These are phyloP conservation scores for Pluvialis apricaria DNA, from an alignment of 2,113 vertebrate genomes.

Conservation along the genomic window DNA sequence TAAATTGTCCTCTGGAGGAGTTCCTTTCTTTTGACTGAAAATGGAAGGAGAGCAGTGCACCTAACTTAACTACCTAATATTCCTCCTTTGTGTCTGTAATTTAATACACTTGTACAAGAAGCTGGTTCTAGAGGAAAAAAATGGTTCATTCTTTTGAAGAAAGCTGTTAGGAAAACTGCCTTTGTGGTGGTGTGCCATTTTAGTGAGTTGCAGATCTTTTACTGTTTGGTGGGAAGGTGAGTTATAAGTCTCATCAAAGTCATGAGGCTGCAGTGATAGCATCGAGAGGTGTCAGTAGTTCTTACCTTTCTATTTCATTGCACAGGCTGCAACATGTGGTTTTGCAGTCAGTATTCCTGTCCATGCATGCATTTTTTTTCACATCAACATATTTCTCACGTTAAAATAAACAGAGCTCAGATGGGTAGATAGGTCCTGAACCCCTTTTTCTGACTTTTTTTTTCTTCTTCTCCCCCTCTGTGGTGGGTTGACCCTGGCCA, in stretches of 20 bases:
- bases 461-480: background rate
- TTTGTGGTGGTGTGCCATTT: background rate
- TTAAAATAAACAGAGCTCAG: background rate
- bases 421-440: background rate
- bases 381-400: background rate
- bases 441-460: background rate
- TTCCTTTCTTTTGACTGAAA: background rate
- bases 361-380: background rate
- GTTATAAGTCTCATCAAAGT: background rate
- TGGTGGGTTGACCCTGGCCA: background rate
- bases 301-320: background rate
- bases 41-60: background rate
- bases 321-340: background rate
- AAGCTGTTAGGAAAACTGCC: constrained; percentile 14
- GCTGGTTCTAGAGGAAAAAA: background rate
- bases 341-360: background rate
- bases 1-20: constrained; percentile 3
- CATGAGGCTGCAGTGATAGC: background rate
- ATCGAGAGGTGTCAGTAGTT: background rate
- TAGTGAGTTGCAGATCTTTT: background rate
- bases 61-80: background rate
- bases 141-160: background rate
- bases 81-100: background rate
- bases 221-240: background rate
- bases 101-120: background rate